Evolutionary conservation across 2,113 vertebrate genomes (phyloP), one percentile per base, ranked within the genome.

Genomic region (Pelusios castaneus): DNA sequence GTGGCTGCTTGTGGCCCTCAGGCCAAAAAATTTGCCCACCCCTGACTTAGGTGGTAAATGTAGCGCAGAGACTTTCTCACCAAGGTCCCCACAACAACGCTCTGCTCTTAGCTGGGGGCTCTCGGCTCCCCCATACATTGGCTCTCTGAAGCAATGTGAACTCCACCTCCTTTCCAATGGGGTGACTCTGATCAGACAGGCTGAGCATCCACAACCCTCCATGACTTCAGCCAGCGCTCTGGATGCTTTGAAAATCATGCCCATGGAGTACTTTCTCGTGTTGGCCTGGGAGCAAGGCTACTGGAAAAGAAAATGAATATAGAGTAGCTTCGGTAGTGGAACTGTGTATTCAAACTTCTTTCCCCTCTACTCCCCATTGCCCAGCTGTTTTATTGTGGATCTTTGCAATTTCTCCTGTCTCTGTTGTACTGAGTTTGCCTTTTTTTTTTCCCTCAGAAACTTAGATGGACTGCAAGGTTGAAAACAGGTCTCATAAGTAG

Each of bases 121-220:
- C 58, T 31, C 16, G 29, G 6, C 58, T 63, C 31, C 58, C 31
- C 7, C 58, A 31, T 31, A 31, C 29, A 58, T 8, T 63, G 31
- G 58, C 16, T 63, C 14, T 3, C 31, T 63, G 34, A 6, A 31
- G 14, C 13, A 34, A 63, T 63, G 11, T 34, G 31, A 63, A 63
- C 31, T 17, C 16, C 31, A 16, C 58, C 31, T 17, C 58, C 58
- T 34, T 63, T 63, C 31, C 14, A 29, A 34, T 2, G 58, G 58
- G 58, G 58, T 14, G 58, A 29, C 6, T 63, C 58, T 63, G 56
- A 6, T 63, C 58, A 10, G 0, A 63, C 54, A 3, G 8, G 2
- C 19, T 55, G 83, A 24, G 10, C 1, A 1, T 10, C 7, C 79
- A 38, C 0, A 1, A 11, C 16, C 47, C 58, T 8, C 27, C 73